Conservation (phyloP, 2,797 vertebrate genomes). For the Falco novaeseelandiae region DNA sequence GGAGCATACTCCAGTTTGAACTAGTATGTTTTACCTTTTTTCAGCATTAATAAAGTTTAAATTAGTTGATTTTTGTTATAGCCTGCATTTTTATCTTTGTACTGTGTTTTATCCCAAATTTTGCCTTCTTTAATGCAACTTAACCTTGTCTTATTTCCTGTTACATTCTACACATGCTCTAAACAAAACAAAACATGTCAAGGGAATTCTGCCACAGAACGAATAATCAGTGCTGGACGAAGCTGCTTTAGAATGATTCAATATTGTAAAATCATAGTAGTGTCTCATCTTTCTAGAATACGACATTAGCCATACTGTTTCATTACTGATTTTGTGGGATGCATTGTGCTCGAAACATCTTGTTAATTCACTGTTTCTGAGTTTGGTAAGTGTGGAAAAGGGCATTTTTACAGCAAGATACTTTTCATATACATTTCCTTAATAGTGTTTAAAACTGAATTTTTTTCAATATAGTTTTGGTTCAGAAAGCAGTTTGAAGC, state of each 20-base stretch:
- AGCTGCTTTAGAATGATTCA: not conserved
- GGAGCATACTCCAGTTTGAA: not conserved
- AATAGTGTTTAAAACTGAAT: not conserved
- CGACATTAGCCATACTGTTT: not conserved
- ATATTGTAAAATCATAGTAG: not conserved
- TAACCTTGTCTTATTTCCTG: not conserved
- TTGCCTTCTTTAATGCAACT: not conserved
- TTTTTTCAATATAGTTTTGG: not conserved
- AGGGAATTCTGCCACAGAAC: not conserved
- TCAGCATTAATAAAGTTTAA: not conserved
- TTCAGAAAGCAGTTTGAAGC: not conserved
- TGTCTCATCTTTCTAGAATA: not conserved
- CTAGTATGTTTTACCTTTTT: not conserved
- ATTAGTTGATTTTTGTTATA: not conserved
- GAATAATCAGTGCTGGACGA: not conserved
- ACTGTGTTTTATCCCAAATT: not conserved
- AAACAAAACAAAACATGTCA: not conserved
- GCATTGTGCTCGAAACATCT: not conserved
- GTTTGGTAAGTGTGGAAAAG: not conserved
- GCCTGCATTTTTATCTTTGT: not conserved
- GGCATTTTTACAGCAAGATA: not conserved
- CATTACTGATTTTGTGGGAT: not conserved
- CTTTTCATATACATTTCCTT: not conserved
- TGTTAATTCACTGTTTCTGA: not conserved
- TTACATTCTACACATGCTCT: not conserved